Base-by-base conservation (phyloP, 2,888 invertebrate genomes). In the Philhelius pedissequus region DNA sequence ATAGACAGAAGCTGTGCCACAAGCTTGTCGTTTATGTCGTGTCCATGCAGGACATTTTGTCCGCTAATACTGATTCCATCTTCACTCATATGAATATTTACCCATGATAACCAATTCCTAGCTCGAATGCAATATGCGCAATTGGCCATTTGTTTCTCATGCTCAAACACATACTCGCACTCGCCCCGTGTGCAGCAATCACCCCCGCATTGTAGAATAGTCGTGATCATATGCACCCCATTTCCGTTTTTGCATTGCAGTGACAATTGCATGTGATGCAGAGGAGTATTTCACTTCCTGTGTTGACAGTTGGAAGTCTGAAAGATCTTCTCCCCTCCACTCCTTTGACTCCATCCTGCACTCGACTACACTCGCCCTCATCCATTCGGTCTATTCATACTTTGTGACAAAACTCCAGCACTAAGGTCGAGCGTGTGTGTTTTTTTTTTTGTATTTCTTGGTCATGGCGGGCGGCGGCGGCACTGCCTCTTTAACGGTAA, bases 201-300 rank as follows among this genome's bases (percentile, higher is more conserved):
- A 22, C 22, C 48, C 48, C 22, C 48, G 22, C 48, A 48, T 22
- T 5, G 2, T 13, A 7, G 22, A 1, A 48, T 25, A 43, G 56
- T 56, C 50, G 25, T 76, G 75, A 80, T 84, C 84, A 80, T 80
- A 84, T 84, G 84, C 84, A 84, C 80, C 79, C 84, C 79, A 80
- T 84, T 84, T 84, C 84, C 84, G 84, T 73, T 84, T 73, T 80
- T 66, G 70, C 68, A 76, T 60, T 84, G 79, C 84, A 84, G 68
- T 76, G 80, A 84, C 84, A 84, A 84, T 84, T 80, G 84, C 80
- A 84, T 80, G 54, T 76, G 68, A 70, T 84, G 84, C 71, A 75
- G 71, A 80, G 79, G 84, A 84, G 79, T 84, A 80, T 76, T 84
- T 71, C 80, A 84, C 84, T 84, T 84, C 84, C 84, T 84, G 84